These are phyloP conservation scores for Drosophila dives DNA, from an alignment of 2,888 invertebrate species.

Conservation along the genomic window DNA sequence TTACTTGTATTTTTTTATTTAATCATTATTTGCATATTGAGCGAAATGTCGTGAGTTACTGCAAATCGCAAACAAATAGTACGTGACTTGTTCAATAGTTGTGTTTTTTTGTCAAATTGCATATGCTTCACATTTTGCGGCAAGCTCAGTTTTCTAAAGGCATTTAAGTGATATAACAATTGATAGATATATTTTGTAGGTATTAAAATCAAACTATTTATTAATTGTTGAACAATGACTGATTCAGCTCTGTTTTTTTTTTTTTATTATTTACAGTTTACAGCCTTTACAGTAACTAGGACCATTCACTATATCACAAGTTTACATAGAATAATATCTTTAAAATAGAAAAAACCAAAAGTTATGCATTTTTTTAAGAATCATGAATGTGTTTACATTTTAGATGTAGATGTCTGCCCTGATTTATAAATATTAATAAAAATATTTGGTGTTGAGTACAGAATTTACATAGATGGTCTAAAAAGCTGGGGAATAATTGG, in stretches of 20 bases:
- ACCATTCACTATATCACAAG: background rate
- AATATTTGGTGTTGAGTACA: too few species aligned
- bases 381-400: background rate
- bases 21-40: slow-evolving; percentile 69
- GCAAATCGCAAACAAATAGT: slow-evolving; percentile 38
- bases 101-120: slow-evolving; percentile 18
- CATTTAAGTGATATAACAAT: background rate
- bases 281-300: background rate
- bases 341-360: background rate
- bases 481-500: background rate
- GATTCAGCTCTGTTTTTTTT: background rate
- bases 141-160: slow-evolving; percentile 54
- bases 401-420: too few species aligned
- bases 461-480: background rate
- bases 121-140: slow-evolving; percentile 42
- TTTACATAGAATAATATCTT: background rate
- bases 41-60: slow-evolving; percentile 50
- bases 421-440: too few species aligned
- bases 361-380: background rate
- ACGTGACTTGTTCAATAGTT: slow-evolving; percentile 43
- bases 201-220: background rate
- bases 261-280: background rate
- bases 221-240: background rate
- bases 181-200: background rate
- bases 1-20: slow-evolving; percentile 40